Evolutionary conservation across 2,797 vertebrate species (phyloP).

Genomic region (Myiotriccus ornatus): DNA sequence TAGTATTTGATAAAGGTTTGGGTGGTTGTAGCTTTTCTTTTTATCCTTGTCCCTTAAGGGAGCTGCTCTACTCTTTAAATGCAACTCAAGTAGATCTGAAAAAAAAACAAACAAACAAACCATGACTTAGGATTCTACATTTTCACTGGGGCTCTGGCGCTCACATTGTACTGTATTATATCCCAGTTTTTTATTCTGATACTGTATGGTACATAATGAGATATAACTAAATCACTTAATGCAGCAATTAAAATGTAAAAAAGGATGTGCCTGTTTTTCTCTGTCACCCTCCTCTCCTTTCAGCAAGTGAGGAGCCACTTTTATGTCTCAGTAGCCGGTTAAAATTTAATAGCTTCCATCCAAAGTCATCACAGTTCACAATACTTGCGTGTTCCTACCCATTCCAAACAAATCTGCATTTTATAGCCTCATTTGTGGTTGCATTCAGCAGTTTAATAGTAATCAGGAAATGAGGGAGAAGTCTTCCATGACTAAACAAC

Average conservation of each 20-base stretch:
- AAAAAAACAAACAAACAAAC: no score
- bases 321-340: not conserved
- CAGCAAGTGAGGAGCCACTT: not conserved
- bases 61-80: not conserved
- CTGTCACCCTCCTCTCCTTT: not conserved
- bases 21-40: not conserved
- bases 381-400: not conserved
- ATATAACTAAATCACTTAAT: not conserved
- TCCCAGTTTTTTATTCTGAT: not conserved
- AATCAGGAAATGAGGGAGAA: constrained; percentile 20
- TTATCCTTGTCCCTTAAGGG: constrained; percentile 1
- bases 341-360: constrained; percentile 27
- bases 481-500: not conserved
- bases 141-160: not conserved
- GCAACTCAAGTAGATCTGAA: constrained; percentile 2
- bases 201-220: not conserved
- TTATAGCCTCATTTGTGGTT: constrained; percentile 26
- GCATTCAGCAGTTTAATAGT: constrained; percentile 22
- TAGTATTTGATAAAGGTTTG: not conserved
- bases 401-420: constrained; percentile 30
- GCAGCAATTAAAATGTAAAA: constrained; percentile 44
- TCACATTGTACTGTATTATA: not conserved
- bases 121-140: not conserved
- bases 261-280: not conserved
- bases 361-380: constrained; percentile 29